phyloP scores from a whole-genome alignment of 2,113 vertebrate species.

The Sylvia atricapilla region DNA sequence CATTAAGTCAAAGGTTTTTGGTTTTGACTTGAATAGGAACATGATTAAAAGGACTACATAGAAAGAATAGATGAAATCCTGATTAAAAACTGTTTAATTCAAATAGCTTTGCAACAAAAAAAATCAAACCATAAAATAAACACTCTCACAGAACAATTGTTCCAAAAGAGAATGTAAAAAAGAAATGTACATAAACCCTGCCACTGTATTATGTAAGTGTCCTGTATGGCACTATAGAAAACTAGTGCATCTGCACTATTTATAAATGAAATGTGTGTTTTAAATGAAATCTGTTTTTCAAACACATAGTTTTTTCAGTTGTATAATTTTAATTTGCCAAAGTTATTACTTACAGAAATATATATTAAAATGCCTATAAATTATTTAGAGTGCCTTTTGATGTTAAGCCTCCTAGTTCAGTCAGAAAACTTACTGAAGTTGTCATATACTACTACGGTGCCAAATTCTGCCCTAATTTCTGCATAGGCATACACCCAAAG shows the following conservation, averaged over 20 bases:
- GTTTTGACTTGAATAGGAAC: not conserved
- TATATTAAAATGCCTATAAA: not conserved
- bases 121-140: not conserved
- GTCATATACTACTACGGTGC: not conserved
- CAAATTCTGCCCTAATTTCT: constrained; percentile 16
- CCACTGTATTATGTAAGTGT: constrained; percentile 1
- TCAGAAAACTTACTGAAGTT: not conserved
- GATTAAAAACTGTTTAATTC: constrained; percentile 29
- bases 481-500: constrained; percentile 2
- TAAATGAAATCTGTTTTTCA: constrained; percentile 8
- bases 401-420: not conserved
- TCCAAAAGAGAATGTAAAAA: constrained; percentile 13
- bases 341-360: not conserved
- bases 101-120: not conserved
- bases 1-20: constrained; percentile 34
- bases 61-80: constrained; percentile 10
- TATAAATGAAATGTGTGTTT: not conserved
- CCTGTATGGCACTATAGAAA: not conserved
- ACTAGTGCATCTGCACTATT: not conserved
- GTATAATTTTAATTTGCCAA: constrained; percentile 9
- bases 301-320: constrained; percentile 11
- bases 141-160: not conserved
- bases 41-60: not conserved
- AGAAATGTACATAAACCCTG: not conserved
- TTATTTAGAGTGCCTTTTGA: not conserved